Conservation (phyloP, 2,888 invertebrate species). For the Ophion ellenae region DNA sequence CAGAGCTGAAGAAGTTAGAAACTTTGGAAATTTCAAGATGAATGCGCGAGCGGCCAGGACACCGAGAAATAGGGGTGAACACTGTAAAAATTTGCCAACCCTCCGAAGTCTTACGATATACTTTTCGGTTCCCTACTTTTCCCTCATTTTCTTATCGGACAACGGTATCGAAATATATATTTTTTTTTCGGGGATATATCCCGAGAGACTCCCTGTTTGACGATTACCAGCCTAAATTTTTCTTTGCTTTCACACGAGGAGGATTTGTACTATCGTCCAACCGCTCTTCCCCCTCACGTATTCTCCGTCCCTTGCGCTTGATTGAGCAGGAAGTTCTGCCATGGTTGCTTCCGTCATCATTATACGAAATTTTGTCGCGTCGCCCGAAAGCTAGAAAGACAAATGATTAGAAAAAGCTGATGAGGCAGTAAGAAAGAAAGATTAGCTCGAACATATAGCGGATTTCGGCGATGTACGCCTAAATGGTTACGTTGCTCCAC, state of each 20-base stretch:
- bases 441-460: slow-evolving; percentile 30
- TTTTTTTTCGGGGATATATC: slow-evolving; percentile 31
- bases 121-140: slow-evolving; percentile 24
- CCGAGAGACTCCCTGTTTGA: slow-evolving; percentile 15
- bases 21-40: slow-evolving; percentile 53
- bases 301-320: slow-evolving; percentile 10
- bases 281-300: slow-evolving; percentile 12
- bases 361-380: slow-evolving; percentile 41
- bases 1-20: slow-evolving; percentile 45
- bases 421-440: not conserved
- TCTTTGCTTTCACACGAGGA: slow-evolving; percentile 14
- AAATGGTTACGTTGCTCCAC: slow-evolving; percentile 22
- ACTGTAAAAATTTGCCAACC: slow-evolving; percentile 26
- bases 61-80: slow-evolving; percentile 34
- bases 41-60: slow-evolving; percentile 3
- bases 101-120: slow-evolving; percentile 12
- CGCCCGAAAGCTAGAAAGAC: slow-evolving; percentile 23
- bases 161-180: slow-evolving; percentile 47
- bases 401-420: slow-evolving; percentile 19
- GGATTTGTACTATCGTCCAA: slow-evolving; percentile 20
- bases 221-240: slow-evolving; percentile 51
- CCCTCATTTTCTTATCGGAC: slow-evolving; percentile 44
- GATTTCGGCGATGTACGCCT: slow-evolving; percentile 23
- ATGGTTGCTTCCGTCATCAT: slow-evolving; percentile 49
- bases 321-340: slow-evolving; percentile 40